A percentile compares a stretch with the other conserved stretches of the same genome.
These are phyloP conservation scores for Microplitis manilae DNA, from an alignment of 2,888 invertebrate species.

Conservation along the genomic window DNA sequence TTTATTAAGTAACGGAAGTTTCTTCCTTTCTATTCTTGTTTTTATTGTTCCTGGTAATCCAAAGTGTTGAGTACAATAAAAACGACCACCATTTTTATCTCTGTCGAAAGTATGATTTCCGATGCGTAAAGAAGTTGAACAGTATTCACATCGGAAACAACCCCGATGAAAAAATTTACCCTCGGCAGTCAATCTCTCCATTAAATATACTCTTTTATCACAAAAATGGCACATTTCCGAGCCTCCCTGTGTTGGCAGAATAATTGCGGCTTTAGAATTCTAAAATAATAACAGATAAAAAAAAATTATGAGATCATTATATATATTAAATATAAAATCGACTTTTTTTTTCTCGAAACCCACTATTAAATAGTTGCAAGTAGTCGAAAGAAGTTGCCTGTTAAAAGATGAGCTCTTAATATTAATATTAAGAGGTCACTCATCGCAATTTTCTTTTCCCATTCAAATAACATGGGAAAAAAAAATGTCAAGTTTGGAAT, in stretches of 20 bases:
- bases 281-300: conserved; percentile 60
- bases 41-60: conserved; percentile 76
- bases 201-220: conserved; percentile 91
- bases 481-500: too few species aligned
- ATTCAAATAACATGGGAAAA: too few species aligned
- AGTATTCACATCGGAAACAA: conserved; percentile 96
- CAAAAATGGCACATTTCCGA: conserved; percentile 91
- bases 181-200: conserved; percentile 92
- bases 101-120: conserved; percentile 72
- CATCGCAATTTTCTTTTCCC: too few species aligned
- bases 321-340: too few species aligned
- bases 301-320: conserved; percentile 34
- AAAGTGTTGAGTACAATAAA: conserved; percentile 85
- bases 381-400: too few species aligned
- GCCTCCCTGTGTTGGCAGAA: conserved; percentile 78
- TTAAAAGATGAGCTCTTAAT: too few species aligned
- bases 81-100: conserved; percentile 72
- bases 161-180: conserved; percentile 92
- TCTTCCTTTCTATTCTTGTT: conserved; percentile 65
- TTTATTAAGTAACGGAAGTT: conserved; percentile 63
- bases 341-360: too few species aligned
- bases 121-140: conserved; percentile 86
- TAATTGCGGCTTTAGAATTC: conserved; percentile 76
- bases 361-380: too few species aligned
- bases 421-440: too few species aligned